Percentiles rank a stretch among this genome's conserved stretches.
Conservation (phyloP, 2,797 vertebrate species). For the Pteronotus mesoamericanus region DNA sequence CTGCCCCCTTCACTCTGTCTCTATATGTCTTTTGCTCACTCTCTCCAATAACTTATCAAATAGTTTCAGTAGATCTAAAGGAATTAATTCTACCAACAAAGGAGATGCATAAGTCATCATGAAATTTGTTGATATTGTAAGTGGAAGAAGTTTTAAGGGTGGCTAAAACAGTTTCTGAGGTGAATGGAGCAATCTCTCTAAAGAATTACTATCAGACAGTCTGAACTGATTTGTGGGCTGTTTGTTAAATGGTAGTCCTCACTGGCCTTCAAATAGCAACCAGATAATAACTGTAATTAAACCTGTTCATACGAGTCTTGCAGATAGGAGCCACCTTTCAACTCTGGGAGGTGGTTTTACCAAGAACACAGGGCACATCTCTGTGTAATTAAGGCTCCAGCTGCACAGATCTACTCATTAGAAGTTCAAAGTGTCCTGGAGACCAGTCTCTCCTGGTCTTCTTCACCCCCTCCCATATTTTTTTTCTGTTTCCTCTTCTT, state of each 20-base stretch:
- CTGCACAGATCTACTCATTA: slow-evolving; percentile 49
- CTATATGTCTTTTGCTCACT: not conserved
- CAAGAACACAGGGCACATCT: slow-evolving; percentile 50
- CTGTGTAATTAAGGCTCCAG: slow-evolving; percentile 72
- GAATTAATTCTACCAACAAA: not conserved
- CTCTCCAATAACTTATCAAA: not conserved
- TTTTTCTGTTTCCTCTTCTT: not conserved
- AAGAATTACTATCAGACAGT: not conserved
- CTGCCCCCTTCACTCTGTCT: not conserved
- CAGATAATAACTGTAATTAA: slow-evolving; percentile 76
- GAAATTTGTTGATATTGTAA: not conserved
- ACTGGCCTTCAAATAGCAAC: slow-evolving; percentile 66
- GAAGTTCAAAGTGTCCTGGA: slow-evolving; percentile 38
- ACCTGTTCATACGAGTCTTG: slow-evolving; percentile 34
- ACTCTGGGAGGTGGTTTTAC: slow-evolving; percentile 43
- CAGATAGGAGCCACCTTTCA: slow-evolving; percentile 64
- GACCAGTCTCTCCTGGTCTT: not conserved
- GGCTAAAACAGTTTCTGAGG: not conserved
- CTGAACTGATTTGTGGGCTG: slow-evolving; percentile 3
- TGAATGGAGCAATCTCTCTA: not conserved
- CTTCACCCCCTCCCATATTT: not conserved
- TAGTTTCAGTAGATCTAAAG: not conserved
- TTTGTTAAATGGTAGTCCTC: slow-evolving; percentile 59
- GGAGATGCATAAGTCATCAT: not conserved
- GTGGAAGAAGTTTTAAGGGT: not conserved